These are phyloP conservation scores for Oxycera nigricornis DNA, from an alignment of 2,888 invertebrate species.

Conservation along the genomic window DNA sequence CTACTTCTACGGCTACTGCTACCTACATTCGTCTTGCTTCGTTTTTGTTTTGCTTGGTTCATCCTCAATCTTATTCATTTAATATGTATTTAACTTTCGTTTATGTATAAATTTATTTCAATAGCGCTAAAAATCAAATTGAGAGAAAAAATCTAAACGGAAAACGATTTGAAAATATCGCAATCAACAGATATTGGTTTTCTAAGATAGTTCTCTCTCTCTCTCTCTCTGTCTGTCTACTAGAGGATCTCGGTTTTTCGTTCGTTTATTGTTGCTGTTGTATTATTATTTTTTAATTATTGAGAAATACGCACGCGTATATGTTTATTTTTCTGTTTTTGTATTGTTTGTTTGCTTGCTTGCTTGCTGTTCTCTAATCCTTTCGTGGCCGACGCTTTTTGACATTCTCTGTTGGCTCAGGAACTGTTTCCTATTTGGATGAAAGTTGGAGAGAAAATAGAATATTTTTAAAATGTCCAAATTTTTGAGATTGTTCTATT, in stretches of 20 bases:
- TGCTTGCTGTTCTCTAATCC: constrained; percentile 42
- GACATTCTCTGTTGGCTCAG: constrained; percentile 39
- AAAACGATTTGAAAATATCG: constrained; percentile 31
- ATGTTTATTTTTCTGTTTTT: neutral
- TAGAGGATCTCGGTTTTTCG: too few species aligned
- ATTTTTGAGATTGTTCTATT: too few species aligned
- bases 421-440: constrained; percentile 22
- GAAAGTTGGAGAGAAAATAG: too few species aligned
- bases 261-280: neutral
- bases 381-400: constrained; percentile 48
- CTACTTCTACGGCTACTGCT: neutral
- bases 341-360: too few species aligned
- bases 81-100: neutral
- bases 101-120: too few species aligned
- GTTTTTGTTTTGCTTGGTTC: neutral
- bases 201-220: too few species aligned
- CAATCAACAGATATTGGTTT: constrained; percentile 30
- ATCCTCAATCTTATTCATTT: too few species aligned
- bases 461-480: too few species aligned
- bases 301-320: neutral
- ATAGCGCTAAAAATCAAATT: constrained; percentile 12
- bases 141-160: neutral
- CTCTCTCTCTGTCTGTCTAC: too few species aligned
- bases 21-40: neutral
- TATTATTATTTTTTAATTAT: constrained; percentile 1